Conservation (phyloP, 2,113 vertebrate genomes). For the Paratilapia polleni region DNA sequence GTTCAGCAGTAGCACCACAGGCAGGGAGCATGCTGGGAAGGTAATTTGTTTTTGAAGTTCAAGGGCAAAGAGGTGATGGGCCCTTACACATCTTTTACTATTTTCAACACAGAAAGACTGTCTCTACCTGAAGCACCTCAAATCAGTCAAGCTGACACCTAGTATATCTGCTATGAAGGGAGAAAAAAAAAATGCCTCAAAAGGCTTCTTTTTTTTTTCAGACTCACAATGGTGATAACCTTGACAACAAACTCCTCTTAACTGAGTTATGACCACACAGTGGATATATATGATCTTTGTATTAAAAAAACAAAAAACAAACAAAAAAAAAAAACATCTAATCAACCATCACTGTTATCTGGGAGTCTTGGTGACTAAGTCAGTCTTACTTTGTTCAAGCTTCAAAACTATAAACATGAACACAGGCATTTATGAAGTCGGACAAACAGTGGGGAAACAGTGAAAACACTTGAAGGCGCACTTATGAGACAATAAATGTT, state of each 20-base stretch:
- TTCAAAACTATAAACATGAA: background rate
- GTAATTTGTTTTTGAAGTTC: conserved; percentile 53
- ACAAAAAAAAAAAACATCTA: background rate
- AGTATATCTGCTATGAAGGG: conserved; percentile 1
- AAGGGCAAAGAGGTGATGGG: conserved; percentile 25
- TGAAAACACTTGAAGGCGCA: conserved; percentile 7
- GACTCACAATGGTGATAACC: conserved; percentile 44
- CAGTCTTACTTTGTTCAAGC: background rate
- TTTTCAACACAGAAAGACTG: conserved; percentile 40
- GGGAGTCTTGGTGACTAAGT: background rate
- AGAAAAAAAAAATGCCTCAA: background rate
- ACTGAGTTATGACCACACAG: conserved; percentile 18
- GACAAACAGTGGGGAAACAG: conserved; percentile 15
- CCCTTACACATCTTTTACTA: conserved; percentile 22
- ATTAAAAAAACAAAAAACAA: no score
- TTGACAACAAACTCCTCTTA: conserved; percentile 32
- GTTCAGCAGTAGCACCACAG: background rate
- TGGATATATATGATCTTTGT: background rate
- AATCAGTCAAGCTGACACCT: conserved; percentile 48
- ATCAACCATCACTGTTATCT: background rate
- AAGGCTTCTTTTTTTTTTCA: background rate
- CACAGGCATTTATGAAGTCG: background rate
- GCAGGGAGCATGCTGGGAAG: conserved; percentile 1
- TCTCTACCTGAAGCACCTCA: conserved; percentile 19
- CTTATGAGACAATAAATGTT: conserved; percentile 50